Evolutionary conservation across 2,888 invertebrate genomes (phyloP).

Genomic region (Drosophila histrio): DNA sequence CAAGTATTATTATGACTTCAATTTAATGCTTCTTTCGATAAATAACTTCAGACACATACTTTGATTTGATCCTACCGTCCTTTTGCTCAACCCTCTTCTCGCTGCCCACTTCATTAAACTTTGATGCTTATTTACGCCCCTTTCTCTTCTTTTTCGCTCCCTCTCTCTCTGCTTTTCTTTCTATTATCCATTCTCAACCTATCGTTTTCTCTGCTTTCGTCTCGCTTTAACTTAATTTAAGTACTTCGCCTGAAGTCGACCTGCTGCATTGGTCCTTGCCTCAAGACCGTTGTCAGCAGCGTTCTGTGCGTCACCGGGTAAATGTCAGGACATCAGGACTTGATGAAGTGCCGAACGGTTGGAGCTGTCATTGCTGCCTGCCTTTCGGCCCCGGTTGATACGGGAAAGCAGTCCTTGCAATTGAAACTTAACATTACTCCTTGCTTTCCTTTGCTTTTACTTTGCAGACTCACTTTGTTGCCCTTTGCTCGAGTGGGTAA

Average conservation of each 20-base stretch:
- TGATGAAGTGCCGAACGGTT: slow-evolving; percentile 61
- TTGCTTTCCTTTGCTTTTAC: slow-evolving; percentile 11
- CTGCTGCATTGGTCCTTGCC: slow-evolving; percentile 26
- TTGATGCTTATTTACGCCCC: slow-evolving; percentile 38
- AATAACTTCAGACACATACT: slow-evolving; percentile 1
- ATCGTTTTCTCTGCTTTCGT: not conserved
- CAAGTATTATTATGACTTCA: not conserved
- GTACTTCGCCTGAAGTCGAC: slow-evolving; percentile 27
- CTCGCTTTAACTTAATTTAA: slow-evolving; percentile 59
- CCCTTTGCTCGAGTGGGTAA: slow-evolving; percentile 52
- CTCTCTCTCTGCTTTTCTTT: not conserved
- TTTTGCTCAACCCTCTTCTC: not conserved
- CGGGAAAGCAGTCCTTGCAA: slow-evolving; percentile 45
- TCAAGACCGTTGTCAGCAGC: slow-evolving; percentile 48
- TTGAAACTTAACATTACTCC: slow-evolving; percentile 48
- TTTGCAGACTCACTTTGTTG: slow-evolving; percentile 42
- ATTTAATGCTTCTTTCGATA: not conserved
- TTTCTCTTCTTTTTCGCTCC: not conserved
- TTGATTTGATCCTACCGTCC: slow-evolving; percentile 20
- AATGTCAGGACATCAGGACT: slow-evolving; percentile 47
- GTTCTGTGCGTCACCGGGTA: slow-evolving; percentile 38
- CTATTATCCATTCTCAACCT: not conserved
- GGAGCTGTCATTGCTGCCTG: slow-evolving; percentile 33
- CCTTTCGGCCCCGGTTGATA: slow-evolving; percentile 32
- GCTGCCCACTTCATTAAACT: slow-evolving; percentile 48